These are phyloP conservation scores for Cyprinodon variegatus DNA, from an alignment of 2,113 vertebrate species.

Conservation along the genomic window DNA sequence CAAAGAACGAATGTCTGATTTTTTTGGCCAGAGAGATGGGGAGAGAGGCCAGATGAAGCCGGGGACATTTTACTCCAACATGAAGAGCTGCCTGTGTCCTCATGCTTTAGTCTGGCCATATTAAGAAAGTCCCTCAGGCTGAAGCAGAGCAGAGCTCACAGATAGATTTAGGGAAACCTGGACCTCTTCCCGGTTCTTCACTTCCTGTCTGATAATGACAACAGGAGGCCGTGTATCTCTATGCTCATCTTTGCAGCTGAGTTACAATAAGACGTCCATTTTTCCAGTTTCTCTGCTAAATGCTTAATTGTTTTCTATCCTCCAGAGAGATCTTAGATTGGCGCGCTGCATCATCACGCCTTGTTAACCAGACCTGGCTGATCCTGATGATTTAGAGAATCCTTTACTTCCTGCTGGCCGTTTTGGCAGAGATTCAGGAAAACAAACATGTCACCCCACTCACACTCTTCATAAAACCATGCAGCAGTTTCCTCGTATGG, in stretches of 20 bases:
- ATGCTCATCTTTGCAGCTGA: conserved; percentile 1
- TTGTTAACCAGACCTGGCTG: conserved; percentile 70
- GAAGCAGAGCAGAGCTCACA: conserved; percentile 28
- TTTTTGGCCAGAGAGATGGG: conserved; percentile 16
- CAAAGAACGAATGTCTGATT: conserved; percentile 32
- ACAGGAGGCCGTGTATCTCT: conserved; percentile 11
- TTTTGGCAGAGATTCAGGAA: conserved; percentile 14
- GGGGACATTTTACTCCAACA: conserved; percentile 5
- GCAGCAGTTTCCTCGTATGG: conserved; percentile 28
- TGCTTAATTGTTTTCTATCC: neutral
- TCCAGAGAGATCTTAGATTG: neutral
- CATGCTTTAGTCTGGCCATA: conserved; percentile 54
- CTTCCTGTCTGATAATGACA: conserved; percentile 61
- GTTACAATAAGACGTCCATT: conserved; percentile 7
- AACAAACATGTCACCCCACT: too few species aligned
- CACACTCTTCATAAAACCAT: conserved; percentile 3
- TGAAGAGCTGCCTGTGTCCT: conserved; percentile 12
- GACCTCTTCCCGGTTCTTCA: conserved; percentile 51
- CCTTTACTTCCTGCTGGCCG: conserved; percentile 40
- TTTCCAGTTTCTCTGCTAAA: conserved; percentile 1
- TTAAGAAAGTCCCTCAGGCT: conserved; percentile 56
- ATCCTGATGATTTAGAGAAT: conserved; percentile 33
- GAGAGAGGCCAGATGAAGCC: conserved; percentile 12
- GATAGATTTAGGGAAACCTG: conserved; percentile 21
- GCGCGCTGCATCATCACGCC: conserved; percentile 16